Conservation (phyloP, 2,113 vertebrate genomes). For the cattle (Bos taurus) region ARS-UCD2.0 NC_037356.1:46152501-46153000, state of each 20-base stretch:
- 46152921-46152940: not conserved
- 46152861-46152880: not conserved
- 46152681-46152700: not conserved
- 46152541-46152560: too few relatives aligned
- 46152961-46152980: not conserved
- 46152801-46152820: not conserved
- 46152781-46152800: not conserved
- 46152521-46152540: not conserved
- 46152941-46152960: not conserved
- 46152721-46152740: not conserved
- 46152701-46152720: not conserved
- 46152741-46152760: not conserved
- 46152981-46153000: not conserved
- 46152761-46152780: not conserved
- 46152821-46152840: not conserved
- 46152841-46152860: not conserved
- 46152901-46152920: not conserved
- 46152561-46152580: not conserved
- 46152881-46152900: not conserved
- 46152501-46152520: rapidly evolving
- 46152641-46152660: not conserved
- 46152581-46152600: not conserved
- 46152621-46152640: not conserved
- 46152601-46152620: rapidly evolving
- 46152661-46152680: not conserved